Percentiles rank a stretch among this genome's conserved stretches.
phyloP scores from a whole-genome alignment of 2,797 vertebrate species.

The Premnoplex brunnescens region DNA sequence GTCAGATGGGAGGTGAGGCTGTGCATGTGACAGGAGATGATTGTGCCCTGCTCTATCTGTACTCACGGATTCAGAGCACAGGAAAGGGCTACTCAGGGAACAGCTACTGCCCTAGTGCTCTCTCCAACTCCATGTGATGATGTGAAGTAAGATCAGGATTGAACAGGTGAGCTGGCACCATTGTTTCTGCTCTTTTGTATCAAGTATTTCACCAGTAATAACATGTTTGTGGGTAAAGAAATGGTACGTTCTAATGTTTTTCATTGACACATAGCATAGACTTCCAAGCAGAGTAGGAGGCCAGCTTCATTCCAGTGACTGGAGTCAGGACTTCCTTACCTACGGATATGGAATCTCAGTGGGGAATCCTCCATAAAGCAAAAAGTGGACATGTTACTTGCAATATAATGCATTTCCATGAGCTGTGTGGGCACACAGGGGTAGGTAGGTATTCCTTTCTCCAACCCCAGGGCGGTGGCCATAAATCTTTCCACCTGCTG shows the following conservation, averaged over 20 bases:
- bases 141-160: not conserved
- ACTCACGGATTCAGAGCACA: not conserved
- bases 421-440: accelerated
- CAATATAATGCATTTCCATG: not conserved
- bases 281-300: not conserved
- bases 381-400: accelerated
- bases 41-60: not conserved
- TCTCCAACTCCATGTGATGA: not conserved
- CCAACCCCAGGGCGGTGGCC: not conserved
- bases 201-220: not conserved
- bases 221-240: not conserved
- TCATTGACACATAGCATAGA: not conserved
- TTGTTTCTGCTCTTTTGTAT: not conserved
- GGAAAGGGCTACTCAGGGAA: not conserved
- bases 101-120: not conserved
- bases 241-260: accelerated
- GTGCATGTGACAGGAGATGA: not conserved
- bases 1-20: not conserved
- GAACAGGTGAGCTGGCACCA: not conserved
- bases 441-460: not conserved
- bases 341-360: accelerated
- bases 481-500: not conserved
- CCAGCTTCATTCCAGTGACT: not conserved
- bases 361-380: not conserved
- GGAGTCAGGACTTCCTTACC: not conserved